Evolutionary conservation across 2,113 vertebrate species (phyloP), one percentile per base, ranked within the genome.

Genomic region (Takifugu flavidus): DNA sequence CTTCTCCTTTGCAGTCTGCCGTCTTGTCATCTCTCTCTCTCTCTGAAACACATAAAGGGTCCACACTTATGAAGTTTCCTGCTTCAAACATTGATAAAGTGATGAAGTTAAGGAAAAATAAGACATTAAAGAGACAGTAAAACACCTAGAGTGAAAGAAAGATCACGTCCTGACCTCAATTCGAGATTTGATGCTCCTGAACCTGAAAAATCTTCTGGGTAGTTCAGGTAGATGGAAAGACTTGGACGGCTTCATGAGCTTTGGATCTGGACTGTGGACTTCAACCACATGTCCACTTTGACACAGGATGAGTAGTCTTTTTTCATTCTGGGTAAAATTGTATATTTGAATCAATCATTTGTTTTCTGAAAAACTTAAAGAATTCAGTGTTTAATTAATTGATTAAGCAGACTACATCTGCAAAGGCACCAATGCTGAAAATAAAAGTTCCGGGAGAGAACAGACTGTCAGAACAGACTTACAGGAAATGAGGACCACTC

Each of bases 171-270:
- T 49, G 13, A 98, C 96, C 95, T 94, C 83, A 56, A 98, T 92
- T 72, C 49, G 86, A 27, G 95, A 96, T 78, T 94, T 96, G 89
- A 99, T 90, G 80, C 96, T 98, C 61, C 55, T 84, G 85, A 98
- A 99, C 78, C 80, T 87, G 87, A 98, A 99, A 75, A 65, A 87
- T n/a, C 89, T 87, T 0, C 67, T 78, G 1, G 77, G 56, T 46
- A 96, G 71, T 14, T 88, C 84, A 31, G 81, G 79, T 50, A 99
- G 90, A 46, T 91, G 85, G 65, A 92, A 98, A 59, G 92, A 92
- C 71, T 82, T 67, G 0, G 2, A 50, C 2, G 72, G 26, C 10
- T 62, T 81, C 0, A 85, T 65, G 31, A 79, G 56, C 2, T 47
- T 68, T 3, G 63, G 60, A 6, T 85, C 14, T 52, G 94, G 94